These are phyloP conservation scores for Dicyrtoma fusca DNA, from an alignment of 2,888 invertebrate species.

Conservation along the genomic window DNA sequence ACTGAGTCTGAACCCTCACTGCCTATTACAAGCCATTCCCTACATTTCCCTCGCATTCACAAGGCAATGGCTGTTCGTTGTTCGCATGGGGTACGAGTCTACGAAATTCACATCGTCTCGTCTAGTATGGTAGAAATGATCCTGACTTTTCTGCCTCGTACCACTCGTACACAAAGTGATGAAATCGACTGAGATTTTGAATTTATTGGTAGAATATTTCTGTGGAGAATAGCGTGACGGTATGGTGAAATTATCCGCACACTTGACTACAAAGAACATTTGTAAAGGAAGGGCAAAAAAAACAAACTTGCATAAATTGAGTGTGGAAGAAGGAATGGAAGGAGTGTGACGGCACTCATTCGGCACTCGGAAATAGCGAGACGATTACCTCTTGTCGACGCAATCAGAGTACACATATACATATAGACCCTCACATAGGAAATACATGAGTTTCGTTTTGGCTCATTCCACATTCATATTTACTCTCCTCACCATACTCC, in stretches of 20 bases:
- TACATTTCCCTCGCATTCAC: not conserved
- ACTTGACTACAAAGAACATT: slow-evolving; percentile 30
- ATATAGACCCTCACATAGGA: slow-evolving; percentile 13
- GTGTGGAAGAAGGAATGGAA: not conserved
- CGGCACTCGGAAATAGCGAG: slow-evolving; percentile 13
- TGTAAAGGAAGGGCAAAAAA: not conserved
- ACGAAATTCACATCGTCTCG: no score
- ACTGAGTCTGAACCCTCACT: no score
- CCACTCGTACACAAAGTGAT: not conserved
- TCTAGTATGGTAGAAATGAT: not conserved
- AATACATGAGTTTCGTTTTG: slow-evolving; percentile 25
- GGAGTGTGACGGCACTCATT: slow-evolving; percentile 19
- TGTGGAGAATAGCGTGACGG: slow-evolving; percentile 31
- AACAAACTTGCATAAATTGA: not conserved
- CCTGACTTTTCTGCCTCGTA: not conserved
- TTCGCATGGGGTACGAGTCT: no score
- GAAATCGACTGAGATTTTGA: not conserved
- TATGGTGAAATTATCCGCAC: slow-evolving; percentile 33
- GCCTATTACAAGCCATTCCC: not conserved
- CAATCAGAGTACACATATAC: slow-evolving; percentile 12
- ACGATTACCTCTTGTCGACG: slow-evolving; percentile 35
- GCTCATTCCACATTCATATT: slow-evolving; percentile 48
- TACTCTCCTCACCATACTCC: slow-evolving; percentile 16
- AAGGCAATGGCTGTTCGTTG: not conserved
- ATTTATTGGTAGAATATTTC: slow-evolving; percentile 30